These are phyloP conservation scores for Mus spicilegus DNA, from an alignment of 2,113 vertebrate species.

Conservation along the genomic window DNA sequence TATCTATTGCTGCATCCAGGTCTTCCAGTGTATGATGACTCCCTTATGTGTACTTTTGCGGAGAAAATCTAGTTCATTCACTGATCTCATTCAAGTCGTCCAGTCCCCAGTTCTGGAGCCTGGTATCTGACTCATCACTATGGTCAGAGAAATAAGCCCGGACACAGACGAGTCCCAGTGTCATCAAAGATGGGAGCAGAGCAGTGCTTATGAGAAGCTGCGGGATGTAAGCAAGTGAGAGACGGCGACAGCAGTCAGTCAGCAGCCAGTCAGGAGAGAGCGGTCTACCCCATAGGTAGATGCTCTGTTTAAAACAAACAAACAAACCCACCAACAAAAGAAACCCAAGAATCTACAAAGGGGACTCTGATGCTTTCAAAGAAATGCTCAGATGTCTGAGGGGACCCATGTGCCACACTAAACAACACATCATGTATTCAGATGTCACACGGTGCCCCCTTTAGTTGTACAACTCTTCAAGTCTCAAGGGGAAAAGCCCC, in stretches of 20 bases:
- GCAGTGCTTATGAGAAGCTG: neutral
- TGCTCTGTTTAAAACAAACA: neutral
- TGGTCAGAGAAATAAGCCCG: neutral
- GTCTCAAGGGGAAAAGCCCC: neutral
- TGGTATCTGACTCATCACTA: neutral
- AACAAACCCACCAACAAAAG: neutral
- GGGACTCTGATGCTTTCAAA: neutral
- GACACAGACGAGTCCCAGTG: neutral
- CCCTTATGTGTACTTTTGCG: neutral
- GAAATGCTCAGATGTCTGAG: neutral
- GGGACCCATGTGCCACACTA: neutral
- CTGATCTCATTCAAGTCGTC: conserved; percentile 9
- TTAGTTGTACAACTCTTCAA: neutral
- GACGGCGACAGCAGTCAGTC: neutral
- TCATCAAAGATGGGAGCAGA: neutral
- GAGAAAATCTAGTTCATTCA: conserved; percentile 29
- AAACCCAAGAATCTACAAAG: neutral
- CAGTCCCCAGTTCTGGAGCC: neutral
- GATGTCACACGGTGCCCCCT: too few relatives aligned
- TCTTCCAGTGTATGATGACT: conserved; percentile 42
- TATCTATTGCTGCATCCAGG: neutral
- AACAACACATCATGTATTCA: neutral
- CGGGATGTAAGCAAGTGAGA: neutral
- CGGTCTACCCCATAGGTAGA: neutral
- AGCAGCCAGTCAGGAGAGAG: neutral